These are phyloP conservation scores for Temnothorax unifasciatus DNA, from an alignment of 2,888 invertebrate species.

Conservation along the genomic window DNA sequence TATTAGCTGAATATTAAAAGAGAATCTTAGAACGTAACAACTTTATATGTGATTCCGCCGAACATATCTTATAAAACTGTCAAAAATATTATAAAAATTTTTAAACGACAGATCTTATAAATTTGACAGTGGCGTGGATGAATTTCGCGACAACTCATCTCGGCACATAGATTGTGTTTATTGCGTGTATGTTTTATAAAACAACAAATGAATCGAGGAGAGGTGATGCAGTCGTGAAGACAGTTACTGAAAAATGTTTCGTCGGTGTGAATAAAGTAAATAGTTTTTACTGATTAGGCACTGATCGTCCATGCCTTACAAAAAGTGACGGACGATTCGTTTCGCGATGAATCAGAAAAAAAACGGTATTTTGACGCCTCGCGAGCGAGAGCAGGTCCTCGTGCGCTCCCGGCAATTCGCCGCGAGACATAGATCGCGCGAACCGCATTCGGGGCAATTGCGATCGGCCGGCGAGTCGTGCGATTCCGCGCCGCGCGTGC, in stretches of 20 bases:
- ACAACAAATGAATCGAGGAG: background rate
- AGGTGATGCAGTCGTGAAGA: background rate
- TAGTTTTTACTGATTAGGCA: background rate
- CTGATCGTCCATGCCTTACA: constrained; percentile 6
- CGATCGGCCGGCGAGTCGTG: constrained; percentile 57
- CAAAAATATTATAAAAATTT: background rate
- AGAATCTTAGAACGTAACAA: background rate
- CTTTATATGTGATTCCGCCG: background rate
- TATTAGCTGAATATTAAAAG: background rate
- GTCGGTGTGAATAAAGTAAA: background rate
- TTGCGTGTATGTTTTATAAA: background rate
- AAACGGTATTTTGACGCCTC: constrained; percentile 27
- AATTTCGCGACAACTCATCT: constrained; percentile 6
- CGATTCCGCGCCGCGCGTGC: constrained; percentile 35
- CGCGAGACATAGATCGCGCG: constrained; percentile 63
- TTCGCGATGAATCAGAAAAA: background rate
- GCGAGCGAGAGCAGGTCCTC: background rate
- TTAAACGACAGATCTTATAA: background rate
- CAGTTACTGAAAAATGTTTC: background rate
- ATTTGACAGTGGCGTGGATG: background rate
- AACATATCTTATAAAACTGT: background rate
- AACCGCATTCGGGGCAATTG: constrained; percentile 63
- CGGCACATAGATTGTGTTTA: background rate
- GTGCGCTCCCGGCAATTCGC: constrained; percentile 37
- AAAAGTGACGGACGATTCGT: constrained; percentile 20